Evolutionary conservation across 2,888 invertebrate genomes (phyloP), one percentile per base, ranked within the genome.

Genomic region (Erebia epiphron): DNA sequence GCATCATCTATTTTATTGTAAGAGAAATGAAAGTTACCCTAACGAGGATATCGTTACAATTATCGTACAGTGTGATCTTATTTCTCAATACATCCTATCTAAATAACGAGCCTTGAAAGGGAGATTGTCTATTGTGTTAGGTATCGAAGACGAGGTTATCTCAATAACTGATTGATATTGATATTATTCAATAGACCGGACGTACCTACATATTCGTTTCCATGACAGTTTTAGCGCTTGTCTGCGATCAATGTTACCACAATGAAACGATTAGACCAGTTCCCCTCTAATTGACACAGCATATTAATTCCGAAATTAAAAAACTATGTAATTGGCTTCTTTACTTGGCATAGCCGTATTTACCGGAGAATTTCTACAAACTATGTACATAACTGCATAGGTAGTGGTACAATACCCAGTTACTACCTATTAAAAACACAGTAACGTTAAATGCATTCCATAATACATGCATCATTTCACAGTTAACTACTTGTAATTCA

Each of bases 71-170:
- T 62, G 49, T 46, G 62, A 62, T 62, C 62, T 62, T 46, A 14
- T 61, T 46, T 61, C 60, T 46, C 18, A 43, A 43, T 61, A 61
- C 61, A 62, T 26, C 49, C 49, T 62, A 49, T 21, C 21, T 62
- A 46, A 62, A 62, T 62, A 62, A 62, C 62, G 62, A 62, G 46
- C 49, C 14, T 49, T 21, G 49, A 46, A 49, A 43, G 16, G 16
- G 5, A 18, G 46, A 46, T 49, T 62, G 62, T 46, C 49, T 7
- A 62, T 49, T 49, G 62, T 46, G 21, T 62, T 62, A 43, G 18
- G 61, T 11, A 43, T 16, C 43, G 43, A 16, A 11, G 16, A 58
- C n/a, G 16, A 60, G 13, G 2, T 26, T 8, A 35, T 43, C 43
- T 60, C 43, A 46, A 18, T 61, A 18, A 61, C 18, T 14, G 35